Conservation (phyloP, 2,797 vertebrate genomes). For the Rhadinocentrus ornatus region DNA sequence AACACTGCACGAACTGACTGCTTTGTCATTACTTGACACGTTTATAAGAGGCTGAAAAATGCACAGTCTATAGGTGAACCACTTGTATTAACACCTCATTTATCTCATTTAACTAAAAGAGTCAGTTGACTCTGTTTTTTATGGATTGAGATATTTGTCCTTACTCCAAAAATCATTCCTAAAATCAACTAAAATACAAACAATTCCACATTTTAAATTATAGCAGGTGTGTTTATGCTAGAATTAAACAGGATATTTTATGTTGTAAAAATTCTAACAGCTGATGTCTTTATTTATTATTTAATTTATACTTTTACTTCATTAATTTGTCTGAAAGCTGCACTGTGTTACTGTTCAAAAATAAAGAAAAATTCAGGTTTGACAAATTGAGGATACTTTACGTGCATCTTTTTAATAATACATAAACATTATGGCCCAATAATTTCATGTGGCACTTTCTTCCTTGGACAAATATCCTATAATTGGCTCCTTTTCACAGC, state of each 20-base stretch:
- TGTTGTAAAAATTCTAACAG: background rate
- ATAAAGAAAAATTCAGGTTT: background rate
- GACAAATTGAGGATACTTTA: background rate
- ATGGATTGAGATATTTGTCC: background rate
- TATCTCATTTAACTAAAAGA: background rate
- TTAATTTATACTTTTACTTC: no score
- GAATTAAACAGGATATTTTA: background rate
- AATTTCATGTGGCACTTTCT: background rate
- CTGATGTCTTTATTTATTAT: background rate
- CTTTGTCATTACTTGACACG: background rate
- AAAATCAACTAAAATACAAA: background rate
- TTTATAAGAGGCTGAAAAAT: background rate
- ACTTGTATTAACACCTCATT: background rate
- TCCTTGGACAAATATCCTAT: background rate
- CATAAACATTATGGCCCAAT: background rate
- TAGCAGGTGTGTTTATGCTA: background rate
- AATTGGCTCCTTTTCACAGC: background rate
- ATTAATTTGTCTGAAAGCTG: background rate
- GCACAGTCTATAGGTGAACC: background rate
- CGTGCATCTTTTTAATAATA: background rate
- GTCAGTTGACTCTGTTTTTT: background rate
- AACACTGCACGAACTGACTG: slow-evolving; percentile 4
- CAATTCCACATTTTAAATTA: background rate
- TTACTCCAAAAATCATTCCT: background rate
- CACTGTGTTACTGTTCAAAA: background rate